A percentile compares a stretch with the other conserved stretches of the same genome.
These are phyloP conservation scores for Rotaria magnacalcarata DNA, from an alignment of 2,888 invertebrate species.

Conservation along the genomic window DNA sequence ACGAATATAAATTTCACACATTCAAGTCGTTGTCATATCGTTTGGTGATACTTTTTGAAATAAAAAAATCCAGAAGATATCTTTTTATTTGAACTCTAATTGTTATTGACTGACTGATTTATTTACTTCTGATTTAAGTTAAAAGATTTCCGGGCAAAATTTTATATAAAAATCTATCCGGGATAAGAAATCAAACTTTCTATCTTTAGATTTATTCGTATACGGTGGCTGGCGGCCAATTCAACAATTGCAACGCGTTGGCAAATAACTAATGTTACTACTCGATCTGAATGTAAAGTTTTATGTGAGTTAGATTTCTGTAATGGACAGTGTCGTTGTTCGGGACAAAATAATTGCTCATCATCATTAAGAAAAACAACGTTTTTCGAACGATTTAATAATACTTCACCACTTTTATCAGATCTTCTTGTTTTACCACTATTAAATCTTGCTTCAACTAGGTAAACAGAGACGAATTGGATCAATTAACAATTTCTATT, in stretches of 20 bases:
- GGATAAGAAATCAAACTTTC: neutral
- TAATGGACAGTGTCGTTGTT: neutral
- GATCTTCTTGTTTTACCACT: neutral
- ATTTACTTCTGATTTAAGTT: no score
- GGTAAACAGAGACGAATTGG: neutral
- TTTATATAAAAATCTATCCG: no score
- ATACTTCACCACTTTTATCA: neutral
- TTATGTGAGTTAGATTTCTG: conserved; percentile 1
- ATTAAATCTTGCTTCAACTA: neutral
- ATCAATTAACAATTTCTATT: no score
- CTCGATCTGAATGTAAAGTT: neutral
- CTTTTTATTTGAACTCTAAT: no score
- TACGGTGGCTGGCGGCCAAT: neutral
- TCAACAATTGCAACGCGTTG: neutral
- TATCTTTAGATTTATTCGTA: neutral
- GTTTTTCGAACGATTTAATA: neutral
- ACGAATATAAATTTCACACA: no score
- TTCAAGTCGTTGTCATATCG: no score
- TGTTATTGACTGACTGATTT: no score
- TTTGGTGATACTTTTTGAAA: no score
- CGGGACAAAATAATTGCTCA: neutral
- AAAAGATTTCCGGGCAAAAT: no score
- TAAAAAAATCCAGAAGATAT: no score
- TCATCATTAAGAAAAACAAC: neutral
- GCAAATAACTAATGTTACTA: neutral